Percentiles rank a stretch among this genome's conserved stretches.
Conservation (phyloP, 1,140 invertebrate species). For the Drosophila novamexicana region DNA sequence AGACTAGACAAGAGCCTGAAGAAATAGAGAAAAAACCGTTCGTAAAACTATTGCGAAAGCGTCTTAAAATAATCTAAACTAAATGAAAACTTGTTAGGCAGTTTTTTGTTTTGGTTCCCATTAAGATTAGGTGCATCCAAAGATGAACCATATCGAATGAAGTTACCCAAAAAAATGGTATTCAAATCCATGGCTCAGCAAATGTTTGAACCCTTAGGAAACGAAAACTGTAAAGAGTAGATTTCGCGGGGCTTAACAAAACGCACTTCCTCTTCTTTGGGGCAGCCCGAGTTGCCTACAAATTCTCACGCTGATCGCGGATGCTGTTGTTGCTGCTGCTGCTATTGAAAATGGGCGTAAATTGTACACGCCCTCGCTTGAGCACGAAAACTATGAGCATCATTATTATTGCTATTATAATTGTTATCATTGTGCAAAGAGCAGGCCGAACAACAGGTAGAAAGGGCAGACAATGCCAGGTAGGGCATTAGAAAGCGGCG, state of each 20-base stretch:
- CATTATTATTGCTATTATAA: constrained; percentile 3
- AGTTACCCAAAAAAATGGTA: background rate
- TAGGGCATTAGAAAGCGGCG: background rate
- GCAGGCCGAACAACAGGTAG: constrained; percentile 4
- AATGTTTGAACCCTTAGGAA: background rate
- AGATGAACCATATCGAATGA: too few species aligned
- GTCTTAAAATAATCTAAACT: too few species aligned
- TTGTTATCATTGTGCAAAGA: background rate
- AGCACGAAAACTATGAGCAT: background rate
- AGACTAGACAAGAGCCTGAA: too few species aligned
- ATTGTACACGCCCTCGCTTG: constrained; percentile 12
- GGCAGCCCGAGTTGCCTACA: constrained; percentile 9
- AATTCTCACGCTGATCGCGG: constrained; percentile 30
- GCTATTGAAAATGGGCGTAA: constrained; percentile 12
- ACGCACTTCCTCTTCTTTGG: constrained; percentile 30
- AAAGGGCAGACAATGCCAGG: background rate
- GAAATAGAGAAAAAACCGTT: too few species aligned
- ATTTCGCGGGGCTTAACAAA: background rate
- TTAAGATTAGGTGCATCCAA: too few species aligned
- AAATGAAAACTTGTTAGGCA: too few species aligned
- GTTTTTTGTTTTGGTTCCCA: too few species aligned
- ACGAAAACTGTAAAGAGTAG: background rate
- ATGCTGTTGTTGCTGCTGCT: constrained; percentile 1
- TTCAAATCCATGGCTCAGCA: background rate
- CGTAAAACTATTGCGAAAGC: too few species aligned